These are phyloP conservation scores for Drosophila prolongata DNA, from an alignment of 2,888 invertebrate species.

Conservation along the genomic window DNA sequence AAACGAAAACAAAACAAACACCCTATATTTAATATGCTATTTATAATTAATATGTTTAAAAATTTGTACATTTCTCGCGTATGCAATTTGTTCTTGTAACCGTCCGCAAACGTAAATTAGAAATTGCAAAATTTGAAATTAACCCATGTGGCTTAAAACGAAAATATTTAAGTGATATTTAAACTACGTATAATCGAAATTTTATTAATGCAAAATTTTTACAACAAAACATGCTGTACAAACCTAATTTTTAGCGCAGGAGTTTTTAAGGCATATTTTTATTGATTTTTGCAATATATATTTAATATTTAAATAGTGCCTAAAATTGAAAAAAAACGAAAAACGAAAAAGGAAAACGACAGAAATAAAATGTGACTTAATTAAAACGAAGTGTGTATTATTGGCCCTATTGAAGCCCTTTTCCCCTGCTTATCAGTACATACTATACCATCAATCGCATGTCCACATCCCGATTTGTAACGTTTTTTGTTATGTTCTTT, in stretches of 20 bases:
- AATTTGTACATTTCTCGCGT: slow-evolving; percentile 58
- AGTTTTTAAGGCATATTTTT: slow-evolving; percentile 68
- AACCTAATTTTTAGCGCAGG: slow-evolving; percentile 66
- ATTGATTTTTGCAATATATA: slow-evolving; percentile 72
- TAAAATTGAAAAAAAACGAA: slow-evolving; percentile 39
- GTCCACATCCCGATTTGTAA: slow-evolving; percentile 34
- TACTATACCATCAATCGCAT: slow-evolving; percentile 53
- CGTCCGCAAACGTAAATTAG: slow-evolving; percentile 58
- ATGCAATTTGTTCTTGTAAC: slow-evolving; percentile 56
- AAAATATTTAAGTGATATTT: slow-evolving; percentile 75
- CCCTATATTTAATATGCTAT: slow-evolving; percentile 40
- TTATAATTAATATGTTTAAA: slow-evolving; percentile 60
- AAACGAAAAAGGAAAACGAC: slow-evolving; percentile 34
- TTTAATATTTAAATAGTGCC: slow-evolving; percentile 54
- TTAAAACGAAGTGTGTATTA: slow-evolving; percentile 66
- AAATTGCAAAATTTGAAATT: slow-evolving; percentile 29
- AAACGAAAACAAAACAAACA: slow-evolving; percentile 35
- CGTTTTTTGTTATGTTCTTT: slow-evolving; percentile 30
- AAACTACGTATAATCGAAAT: slow-evolving; percentile 48
- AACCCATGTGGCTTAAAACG: slow-evolving; percentile 62
- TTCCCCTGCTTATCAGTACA: slow-evolving; percentile 42
- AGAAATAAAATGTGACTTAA: slow-evolving; percentile 66
- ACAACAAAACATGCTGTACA: slow-evolving; percentile 58
- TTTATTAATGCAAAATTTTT: slow-evolving; percentile 38
- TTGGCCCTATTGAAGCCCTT: slow-evolving; percentile 29